Conservation (phyloP, 2,113 vertebrate species). For the Camelus bactrianus region DNA sequence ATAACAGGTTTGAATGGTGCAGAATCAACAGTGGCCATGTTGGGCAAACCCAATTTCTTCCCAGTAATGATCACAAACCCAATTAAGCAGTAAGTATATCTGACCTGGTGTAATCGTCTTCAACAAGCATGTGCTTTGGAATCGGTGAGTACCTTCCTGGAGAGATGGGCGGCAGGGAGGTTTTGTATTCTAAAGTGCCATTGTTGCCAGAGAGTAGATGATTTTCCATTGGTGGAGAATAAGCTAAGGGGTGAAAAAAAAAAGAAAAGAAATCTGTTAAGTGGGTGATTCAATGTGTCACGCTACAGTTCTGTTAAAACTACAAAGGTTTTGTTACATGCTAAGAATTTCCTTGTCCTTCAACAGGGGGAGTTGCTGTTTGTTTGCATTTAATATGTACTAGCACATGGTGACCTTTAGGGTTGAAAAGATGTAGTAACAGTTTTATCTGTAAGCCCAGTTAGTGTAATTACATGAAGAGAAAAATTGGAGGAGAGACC, state of each 20-base stretch:
- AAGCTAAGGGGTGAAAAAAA: conserved; percentile 86
- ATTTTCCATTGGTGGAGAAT: conserved; percentile 97
- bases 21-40: not conserved
- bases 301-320: conserved; percentile 57
- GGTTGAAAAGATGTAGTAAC: conserved; percentile 32
- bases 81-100: conserved; percentile 83
- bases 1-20: not conserved
- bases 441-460: conserved; percentile 33
- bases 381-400: conserved; percentile 51
- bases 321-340: conserved; percentile 18
- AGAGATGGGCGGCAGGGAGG: conserved; percentile 93
- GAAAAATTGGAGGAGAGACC: conserved; percentile 63
- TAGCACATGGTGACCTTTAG: conserved; percentile 63
- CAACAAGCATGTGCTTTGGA: conserved; percentile 96
- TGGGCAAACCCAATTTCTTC: not conserved
- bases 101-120: conserved; percentile 98
- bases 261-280: conserved; percentile 52
- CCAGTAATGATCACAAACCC: not conserved
- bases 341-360: conserved; percentile 11
- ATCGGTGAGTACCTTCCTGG: conserved; percentile 97
- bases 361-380: not conserved
- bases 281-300: not conserved
- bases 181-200: conserved; percentile 97
- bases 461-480: conserved; percentile 64
- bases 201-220: conserved; percentile 95